These are phyloP conservation scores for Therioaphis trifolii DNA, from an alignment of 2,888 invertebrate species.

Conservation along the genomic window DNA sequence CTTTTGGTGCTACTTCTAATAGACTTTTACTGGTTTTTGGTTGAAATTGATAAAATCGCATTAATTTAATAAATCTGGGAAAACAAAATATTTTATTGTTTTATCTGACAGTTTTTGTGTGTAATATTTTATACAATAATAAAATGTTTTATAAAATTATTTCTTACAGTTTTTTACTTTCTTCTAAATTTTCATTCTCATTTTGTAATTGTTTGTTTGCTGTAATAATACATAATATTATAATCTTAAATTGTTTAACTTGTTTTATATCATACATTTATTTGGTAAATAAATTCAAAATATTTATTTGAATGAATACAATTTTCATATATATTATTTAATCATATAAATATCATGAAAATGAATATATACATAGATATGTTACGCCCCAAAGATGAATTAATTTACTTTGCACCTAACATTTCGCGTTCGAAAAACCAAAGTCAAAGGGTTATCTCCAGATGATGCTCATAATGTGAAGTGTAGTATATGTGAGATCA, in stretches of 20 bases:
- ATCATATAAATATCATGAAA: no score
- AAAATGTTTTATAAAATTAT: slow-evolving; percentile 72
- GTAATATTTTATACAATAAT: slow-evolving; percentile 87
- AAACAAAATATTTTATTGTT: not conserved
- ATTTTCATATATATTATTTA: no score
- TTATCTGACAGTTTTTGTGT: no score
- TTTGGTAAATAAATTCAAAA: no score
- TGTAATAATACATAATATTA: slow-evolving; percentile 22
- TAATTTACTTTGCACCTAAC: no score
- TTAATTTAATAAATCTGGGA: slow-evolving; percentile 53
- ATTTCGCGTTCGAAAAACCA: no score
- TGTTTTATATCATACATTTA: not conserved
- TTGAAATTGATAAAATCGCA: slow-evolving; percentile 85
- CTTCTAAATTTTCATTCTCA: slow-evolving; percentile 82
- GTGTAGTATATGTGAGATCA: no score
- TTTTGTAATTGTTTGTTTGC: slow-evolving; percentile 69
- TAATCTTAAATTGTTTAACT: not conserved
- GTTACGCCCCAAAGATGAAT: no score
- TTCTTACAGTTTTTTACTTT: slow-evolving; percentile 78
- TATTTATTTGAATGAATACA: no score
- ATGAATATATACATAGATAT: no score
- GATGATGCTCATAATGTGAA: no score
- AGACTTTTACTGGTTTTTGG: slow-evolving; percentile 79
- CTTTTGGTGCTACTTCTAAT: slow-evolving; percentile 81
- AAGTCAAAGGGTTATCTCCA: no score